Base-by-base conservation (phyloP, 2,888 invertebrate genomes). In the Hedya salicella region DNA sequence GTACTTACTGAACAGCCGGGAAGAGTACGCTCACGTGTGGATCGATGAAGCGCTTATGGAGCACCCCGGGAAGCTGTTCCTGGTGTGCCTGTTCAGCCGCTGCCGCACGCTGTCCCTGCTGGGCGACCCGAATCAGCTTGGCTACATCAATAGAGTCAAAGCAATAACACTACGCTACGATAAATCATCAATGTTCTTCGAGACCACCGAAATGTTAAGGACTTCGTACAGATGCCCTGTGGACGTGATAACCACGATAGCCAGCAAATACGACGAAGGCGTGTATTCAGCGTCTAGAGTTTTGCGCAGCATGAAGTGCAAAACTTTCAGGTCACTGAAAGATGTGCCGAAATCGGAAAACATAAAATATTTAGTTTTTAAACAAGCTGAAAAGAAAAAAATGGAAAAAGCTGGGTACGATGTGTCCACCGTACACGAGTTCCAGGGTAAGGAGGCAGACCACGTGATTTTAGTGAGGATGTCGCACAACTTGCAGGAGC, bases 141-240 rank as follows among this genome's bases (percentile, higher is more conserved):
- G 42, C 2, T 67, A 46, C 14, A 63, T 67, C 6, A 67, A 67
- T 25, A 52, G 67, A 53, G 42, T 59, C 9, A 21, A 48, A 6
- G 46, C 40, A 14, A 61, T 67, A 42, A 21, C 21, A 36, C 21
- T 67, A 36, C 13, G 6, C 0, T 67, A 63, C 16, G 46, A 50
- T 2, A 59, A 63, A 21, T 40, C 63, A n/a, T 52, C 63, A 14
- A 14, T 48, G 30, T 67, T 48, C 48, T 67, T 67, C 46, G 50
- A 44, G 1, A n/a, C 52, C 16, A 13, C 67, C 5, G 3, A 25
- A 11, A 21, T 39, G 3, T 16, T 67, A 6, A 63, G 32, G 9
- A 19, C 17, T 9, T 67, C 67, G 8, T 57, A 67, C 46, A 67
- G 67, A 59, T 67, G 67, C 13, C 67, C 67, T 1, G 67, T 67